Evolutionary conservation across 2,888 invertebrate species (phyloP).

Genomic region (Rotaria magnacalcarata): DNA sequence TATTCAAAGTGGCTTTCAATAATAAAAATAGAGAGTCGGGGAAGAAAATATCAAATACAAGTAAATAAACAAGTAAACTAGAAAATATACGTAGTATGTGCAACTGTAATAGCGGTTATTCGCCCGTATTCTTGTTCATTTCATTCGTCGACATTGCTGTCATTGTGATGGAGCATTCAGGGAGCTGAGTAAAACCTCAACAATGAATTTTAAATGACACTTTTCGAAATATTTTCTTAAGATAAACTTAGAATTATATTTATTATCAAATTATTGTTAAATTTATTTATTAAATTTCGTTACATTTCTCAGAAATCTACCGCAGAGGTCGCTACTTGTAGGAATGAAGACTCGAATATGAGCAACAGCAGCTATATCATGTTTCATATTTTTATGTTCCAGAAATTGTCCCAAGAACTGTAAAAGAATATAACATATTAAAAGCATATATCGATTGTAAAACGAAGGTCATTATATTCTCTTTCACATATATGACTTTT

Average conservation of each 20-base stretch:
- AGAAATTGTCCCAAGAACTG: no score
- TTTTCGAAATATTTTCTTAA: background rate
- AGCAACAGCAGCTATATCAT: no score
- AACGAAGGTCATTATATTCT: no score
- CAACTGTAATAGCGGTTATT: background rate
- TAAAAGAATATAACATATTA: no score
- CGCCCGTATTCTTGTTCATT: background rate
- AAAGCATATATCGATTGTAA: no score
- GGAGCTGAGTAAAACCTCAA: conserved; percentile 8
- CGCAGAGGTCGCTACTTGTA: background rate
- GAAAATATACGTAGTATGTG: background rate
- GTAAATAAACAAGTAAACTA: conserved; percentile 17
- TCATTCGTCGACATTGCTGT: conserved; percentile 23
- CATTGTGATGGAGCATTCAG: conserved; percentile 29
- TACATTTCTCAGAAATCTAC: background rate
- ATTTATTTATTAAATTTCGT: background rate
- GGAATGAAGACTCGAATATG: no score
- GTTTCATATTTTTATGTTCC: no score
- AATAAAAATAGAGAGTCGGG: background rate
- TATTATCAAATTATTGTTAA: background rate
- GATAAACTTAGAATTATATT: background rate
- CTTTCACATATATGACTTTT: no score
- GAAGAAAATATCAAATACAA: background rate
- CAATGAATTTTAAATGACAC: background rate
- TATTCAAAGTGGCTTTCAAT: background rate